Evolutionary conservation across 2,797 vertebrate species (phyloP).

Genomic region (Pteropus rufus): DNA sequence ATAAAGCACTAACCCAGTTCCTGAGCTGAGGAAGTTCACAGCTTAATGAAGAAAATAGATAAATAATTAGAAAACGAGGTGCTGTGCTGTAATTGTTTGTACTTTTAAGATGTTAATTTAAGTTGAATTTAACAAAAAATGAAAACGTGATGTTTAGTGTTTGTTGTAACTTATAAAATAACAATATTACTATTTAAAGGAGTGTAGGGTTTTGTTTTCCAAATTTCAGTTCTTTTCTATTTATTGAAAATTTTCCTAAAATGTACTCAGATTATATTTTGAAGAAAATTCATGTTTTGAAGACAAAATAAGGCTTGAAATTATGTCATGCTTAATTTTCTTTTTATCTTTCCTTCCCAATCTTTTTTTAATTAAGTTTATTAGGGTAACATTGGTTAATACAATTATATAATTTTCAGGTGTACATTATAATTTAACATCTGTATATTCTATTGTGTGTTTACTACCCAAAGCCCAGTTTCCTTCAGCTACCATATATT

Average conservation of each 20-base stretch:
- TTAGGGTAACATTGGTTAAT: too few species aligned
- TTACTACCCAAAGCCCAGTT: too few species aligned
- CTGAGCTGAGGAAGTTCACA: background rate
- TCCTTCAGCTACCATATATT: too few species aligned
- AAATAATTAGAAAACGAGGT: background rate
- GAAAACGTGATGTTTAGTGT: background rate
- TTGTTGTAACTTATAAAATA: slow-evolving; percentile 27
- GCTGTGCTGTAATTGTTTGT: background rate
- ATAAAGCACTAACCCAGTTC: background rate
- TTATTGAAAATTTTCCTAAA: background rate
- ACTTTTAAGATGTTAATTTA: background rate
- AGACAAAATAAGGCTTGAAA: background rate
- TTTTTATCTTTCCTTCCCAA: too few species aligned
- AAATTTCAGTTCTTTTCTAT: background rate
- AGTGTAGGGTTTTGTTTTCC: background rate
- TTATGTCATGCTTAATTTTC: background rate
- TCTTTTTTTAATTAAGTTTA: too few species aligned
- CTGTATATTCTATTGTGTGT: too few species aligned
- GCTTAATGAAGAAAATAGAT: background rate
- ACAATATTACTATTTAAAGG: background rate
- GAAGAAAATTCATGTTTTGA: background rate
- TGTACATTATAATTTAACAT: too few species aligned
- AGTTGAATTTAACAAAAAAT: slow-evolving; percentile 22
- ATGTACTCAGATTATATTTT: background rate
- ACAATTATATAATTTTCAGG: too few species aligned